Evolutionary conservation across 2,888 invertebrate species (phyloP).

Genomic region (Chymomyza fuscimana): DNA sequence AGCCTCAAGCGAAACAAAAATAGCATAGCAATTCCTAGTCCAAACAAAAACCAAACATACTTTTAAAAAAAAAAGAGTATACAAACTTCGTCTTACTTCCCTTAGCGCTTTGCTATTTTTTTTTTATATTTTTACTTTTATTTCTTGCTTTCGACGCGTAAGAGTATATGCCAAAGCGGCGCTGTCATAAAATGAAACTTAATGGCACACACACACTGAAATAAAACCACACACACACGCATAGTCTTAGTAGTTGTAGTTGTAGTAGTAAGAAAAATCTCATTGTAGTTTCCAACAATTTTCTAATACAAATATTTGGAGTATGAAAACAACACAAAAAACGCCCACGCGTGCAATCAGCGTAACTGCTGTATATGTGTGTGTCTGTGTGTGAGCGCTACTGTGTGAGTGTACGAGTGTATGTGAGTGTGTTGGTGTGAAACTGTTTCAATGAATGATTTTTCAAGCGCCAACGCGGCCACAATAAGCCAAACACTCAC

Average conservation of each 20-base stretch:
- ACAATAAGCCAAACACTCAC: neutral
- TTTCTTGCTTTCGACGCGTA: neutral
- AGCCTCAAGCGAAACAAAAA: too few relatives aligned
- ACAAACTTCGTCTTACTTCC: neutral
- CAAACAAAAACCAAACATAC: too few relatives aligned
- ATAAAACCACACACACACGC: constrained; percentile 20
- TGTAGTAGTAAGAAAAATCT: constrained; percentile 12
- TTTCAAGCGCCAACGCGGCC: constrained; percentile 44
- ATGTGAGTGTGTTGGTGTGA: constrained; percentile 23
- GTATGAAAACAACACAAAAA: constrained; percentile 30
- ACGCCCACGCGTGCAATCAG: constrained; percentile 69
- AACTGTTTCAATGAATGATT: constrained; percentile 66
- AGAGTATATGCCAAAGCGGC: constrained; percentile 26
- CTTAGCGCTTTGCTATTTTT: constrained; percentile 12
- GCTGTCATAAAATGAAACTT: constrained; percentile 72
- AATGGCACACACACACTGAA: constrained; percentile 49
- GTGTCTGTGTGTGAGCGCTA: constrained; percentile 28
- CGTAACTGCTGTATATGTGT: constrained; percentile 43
- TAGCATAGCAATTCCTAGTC: too few relatives aligned
- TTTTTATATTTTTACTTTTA: neutral
- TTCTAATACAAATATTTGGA: constrained; percentile 66
- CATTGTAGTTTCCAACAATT: constrained; percentile 63
- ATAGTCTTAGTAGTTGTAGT: neutral
- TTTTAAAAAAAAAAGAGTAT: neutral
- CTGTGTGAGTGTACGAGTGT: neutral